phyloP scores from a whole-genome alignment of 2,888 invertebrate species.

The Reticulitermes lucifugus region DNA sequence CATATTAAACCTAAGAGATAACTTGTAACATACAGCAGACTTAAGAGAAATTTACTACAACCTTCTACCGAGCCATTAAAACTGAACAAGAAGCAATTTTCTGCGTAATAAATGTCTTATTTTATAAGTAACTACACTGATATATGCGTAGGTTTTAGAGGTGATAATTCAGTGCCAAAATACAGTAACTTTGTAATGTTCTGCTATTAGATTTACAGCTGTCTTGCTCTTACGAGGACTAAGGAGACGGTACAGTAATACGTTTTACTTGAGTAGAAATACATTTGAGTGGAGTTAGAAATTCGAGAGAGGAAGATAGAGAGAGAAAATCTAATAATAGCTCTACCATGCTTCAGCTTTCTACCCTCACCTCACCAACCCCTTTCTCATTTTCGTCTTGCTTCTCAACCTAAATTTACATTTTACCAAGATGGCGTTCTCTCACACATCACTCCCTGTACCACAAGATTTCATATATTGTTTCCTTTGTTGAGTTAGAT shows the following conservation, averaged over 20 bases:
- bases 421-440: constrained; percentile 36
- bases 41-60: constrained; percentile 17
- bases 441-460: neutral
- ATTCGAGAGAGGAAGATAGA: constrained; percentile 22
- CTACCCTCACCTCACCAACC: neutral
- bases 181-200: constrained; percentile 33
- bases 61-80: neutral
- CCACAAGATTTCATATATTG: constrained; percentile 34
- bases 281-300: constrained; percentile 40
- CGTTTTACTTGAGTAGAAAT: constrained; percentile 43
- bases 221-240: constrained; percentile 37
- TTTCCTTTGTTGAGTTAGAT: constrained; percentile 27
- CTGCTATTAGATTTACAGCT: constrained; percentile 36
- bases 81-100: neutral
- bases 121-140: constrained; percentile 35
- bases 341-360: constrained; percentile 34
- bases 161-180: constrained; percentile 33
- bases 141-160: constrained; percentile 4
- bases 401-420: constrained; percentile 34
- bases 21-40: constrained; percentile 2
- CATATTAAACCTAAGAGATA: constrained; percentile 1
- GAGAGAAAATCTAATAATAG: constrained; percentile 41
- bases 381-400: constrained; percentile 21
- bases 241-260: constrained; percentile 36
- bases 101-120: constrained; percentile 33